These are phyloP conservation scores for Umimayanthus chanpuru DNA, from an alignment of 92 coral and sea anemone species.

Conservation along the genomic window DNA sequence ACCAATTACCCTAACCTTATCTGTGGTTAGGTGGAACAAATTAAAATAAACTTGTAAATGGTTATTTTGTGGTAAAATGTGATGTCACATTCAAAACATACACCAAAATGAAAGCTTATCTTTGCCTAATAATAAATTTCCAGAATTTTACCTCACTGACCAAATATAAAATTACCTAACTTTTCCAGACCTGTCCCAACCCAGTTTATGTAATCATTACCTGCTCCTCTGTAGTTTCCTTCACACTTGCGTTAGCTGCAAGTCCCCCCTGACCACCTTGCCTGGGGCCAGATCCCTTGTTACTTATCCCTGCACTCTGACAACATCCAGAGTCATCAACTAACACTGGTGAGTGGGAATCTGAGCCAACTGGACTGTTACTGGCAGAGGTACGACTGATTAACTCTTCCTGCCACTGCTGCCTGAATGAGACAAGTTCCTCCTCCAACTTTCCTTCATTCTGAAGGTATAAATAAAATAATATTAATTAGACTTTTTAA, in stretches of 20 bases:
- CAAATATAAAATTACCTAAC: too few species aligned
- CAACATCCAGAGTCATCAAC: not conserved
- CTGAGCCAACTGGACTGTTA: slow-evolving; percentile 51
- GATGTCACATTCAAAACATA: too few species aligned
- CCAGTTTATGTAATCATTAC: not conserved
- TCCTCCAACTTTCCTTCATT: slow-evolving; percentile 63
- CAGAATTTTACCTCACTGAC: too few species aligned
- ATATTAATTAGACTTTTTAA: too few species aligned
- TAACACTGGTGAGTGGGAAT: slow-evolving; percentile 30
- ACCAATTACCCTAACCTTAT: too few species aligned
- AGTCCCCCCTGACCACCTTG: not conserved
- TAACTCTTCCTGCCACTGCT: slow-evolving; percentile 81
- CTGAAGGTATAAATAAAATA: slow-evolving; percentile 29
- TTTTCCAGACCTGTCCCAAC: too few species aligned
- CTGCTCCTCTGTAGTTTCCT: not conserved
- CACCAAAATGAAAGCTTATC: too few species aligned
- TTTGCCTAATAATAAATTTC: too few species aligned
- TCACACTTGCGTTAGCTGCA: slow-evolving; percentile 4
- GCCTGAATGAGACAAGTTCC: slow-evolving; percentile 88
- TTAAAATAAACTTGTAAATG: too few species aligned
- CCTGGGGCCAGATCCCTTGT: not conserved
- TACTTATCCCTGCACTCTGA: not conserved
- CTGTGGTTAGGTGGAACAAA: too few species aligned
- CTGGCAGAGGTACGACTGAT: slow-evolving; percentile 46
- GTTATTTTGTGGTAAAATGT: too few species aligned